Evolutionary conservation across 2,888 invertebrate species (phyloP).

Genomic region (Parochlus steinenii): DNA sequence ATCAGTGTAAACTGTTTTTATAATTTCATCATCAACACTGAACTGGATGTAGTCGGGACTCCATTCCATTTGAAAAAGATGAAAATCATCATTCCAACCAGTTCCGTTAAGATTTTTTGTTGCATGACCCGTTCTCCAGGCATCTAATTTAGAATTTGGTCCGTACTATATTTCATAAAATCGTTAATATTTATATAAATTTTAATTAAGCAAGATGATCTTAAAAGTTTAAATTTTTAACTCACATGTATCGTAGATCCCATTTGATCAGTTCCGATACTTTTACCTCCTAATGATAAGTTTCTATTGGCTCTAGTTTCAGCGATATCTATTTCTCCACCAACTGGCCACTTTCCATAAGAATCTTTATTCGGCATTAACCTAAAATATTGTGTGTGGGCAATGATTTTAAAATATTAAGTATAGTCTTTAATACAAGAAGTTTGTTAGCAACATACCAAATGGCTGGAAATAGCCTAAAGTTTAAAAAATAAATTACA

Average conservation of each 20-base stretch:
- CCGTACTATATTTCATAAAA: too few species aligned
- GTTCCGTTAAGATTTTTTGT: conserved; percentile 13
- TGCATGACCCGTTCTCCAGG: conserved; percentile 28
- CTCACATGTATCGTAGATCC: conserved; percentile 47
- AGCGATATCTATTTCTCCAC: conserved; percentile 54
- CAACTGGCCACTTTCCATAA: conserved; percentile 52
- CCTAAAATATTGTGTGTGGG: conserved; percentile 37
- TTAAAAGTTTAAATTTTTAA: too few species aligned
- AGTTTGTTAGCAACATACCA: too few species aligned
- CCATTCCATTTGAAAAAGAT: conserved; percentile 20
- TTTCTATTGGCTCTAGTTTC: conserved; percentile 45
- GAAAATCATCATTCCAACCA: conserved; percentile 18
- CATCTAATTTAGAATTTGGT: conserved; percentile 36
- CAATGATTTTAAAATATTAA: conserved; percentile 15
- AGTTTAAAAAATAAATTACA: not conserved
- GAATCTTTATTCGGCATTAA: conserved; percentile 34
- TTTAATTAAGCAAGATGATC: too few species aligned
- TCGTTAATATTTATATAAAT: too few species aligned
- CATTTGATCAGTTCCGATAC: conserved; percentile 38
- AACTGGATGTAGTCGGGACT: conserved; percentile 18
- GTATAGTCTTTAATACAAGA: too few species aligned
- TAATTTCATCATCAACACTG: conserved; percentile 18
- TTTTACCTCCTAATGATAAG: conserved; percentile 26
- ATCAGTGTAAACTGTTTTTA: conserved; percentile 16
- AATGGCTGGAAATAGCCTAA: conserved; percentile 18